Percentiles rank a stretch among this genome's conserved stretches.
Conservation (phyloP, 2,888 invertebrate species). For the Cantharis lateralis region DNA sequence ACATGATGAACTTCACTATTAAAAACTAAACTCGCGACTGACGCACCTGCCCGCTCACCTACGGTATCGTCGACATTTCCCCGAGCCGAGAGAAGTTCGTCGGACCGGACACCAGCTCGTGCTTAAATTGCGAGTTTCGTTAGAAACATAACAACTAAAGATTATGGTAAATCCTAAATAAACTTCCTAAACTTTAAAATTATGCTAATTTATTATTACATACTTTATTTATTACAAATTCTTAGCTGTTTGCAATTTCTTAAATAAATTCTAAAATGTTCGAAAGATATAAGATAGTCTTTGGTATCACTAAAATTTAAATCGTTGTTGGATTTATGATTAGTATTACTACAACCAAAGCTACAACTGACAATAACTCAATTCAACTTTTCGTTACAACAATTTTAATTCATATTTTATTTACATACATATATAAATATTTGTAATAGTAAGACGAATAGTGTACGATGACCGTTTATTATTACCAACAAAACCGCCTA, state of each 20-base stretch:
- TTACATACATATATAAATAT: no score
- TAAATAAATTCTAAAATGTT: no score
- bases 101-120: constrained; percentile 48
- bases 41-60: constrained; percentile 53
- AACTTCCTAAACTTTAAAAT: constrained; percentile 21
- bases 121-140: constrained; percentile 41
- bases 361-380: no score
- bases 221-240: not conserved
- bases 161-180: constrained; percentile 17
- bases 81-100: constrained; percentile 47
- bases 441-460: not conserved
- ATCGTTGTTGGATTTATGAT: no score
- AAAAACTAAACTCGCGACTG: constrained; percentile 46
- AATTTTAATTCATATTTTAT: not conserved
- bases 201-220: not conserved
- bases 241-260: not conserved
- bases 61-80: constrained; percentile 45
- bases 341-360: no score
- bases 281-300: no score
- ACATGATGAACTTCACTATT: constrained; percentile 53
- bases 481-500: not conserved
- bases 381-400: not conserved
- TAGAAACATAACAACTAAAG: constrained; percentile 20
- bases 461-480: not conserved
- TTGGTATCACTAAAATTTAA: no score